phyloP scores from a whole-genome alignment of 2,888 invertebrate species.

The Acleris sparsana region DNA sequence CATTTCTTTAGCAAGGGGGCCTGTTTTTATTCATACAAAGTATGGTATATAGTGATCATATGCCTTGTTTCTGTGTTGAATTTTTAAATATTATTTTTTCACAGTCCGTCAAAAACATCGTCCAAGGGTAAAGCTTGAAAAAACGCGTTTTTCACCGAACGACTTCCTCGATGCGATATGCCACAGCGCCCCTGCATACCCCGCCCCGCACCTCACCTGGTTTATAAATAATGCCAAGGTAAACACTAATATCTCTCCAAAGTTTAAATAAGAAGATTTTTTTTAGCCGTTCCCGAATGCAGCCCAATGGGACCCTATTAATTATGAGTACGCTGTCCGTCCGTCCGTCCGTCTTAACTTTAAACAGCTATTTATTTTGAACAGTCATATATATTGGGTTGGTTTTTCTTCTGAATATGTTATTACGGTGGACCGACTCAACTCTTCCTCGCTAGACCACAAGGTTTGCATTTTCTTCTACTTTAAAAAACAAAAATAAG shows the following conservation, averaged over 20 bases:
- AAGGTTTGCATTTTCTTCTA: too few relatives aligned
- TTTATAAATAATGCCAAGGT: slow-evolving; percentile 90
- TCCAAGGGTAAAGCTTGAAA: slow-evolving; percentile 88
- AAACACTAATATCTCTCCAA: slow-evolving; percentile 31
- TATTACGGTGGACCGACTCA: too few relatives aligned
- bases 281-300: slow-evolving; percentile 4
- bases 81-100: slow-evolving; percentile 37
- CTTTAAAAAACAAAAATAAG: too few relatives aligned
- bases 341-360: too few relatives aligned
- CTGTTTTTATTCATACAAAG: too few relatives aligned
- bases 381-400: too few relatives aligned
- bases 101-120: slow-evolving; percentile 86
- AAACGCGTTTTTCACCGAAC: slow-evolving; percentile 86
- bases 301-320: too few relatives aligned
- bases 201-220: slow-evolving; percentile 90
- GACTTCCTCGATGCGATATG: slow-evolving; percentile 89
- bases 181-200: slow-evolving; percentile 87
- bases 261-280: slow-evolving; percentile 29
- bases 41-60: not conserved
- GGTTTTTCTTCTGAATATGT: too few relatives aligned
- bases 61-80: not conserved
- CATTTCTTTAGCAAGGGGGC: too few relatives aligned
- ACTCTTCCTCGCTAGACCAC: too few relatives aligned
- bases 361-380: too few relatives aligned
- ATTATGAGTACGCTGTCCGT: too few relatives aligned